phyloP scores from a whole-genome alignment of 2,113 vertebrate genomes.

The Passer montanus region DNA sequence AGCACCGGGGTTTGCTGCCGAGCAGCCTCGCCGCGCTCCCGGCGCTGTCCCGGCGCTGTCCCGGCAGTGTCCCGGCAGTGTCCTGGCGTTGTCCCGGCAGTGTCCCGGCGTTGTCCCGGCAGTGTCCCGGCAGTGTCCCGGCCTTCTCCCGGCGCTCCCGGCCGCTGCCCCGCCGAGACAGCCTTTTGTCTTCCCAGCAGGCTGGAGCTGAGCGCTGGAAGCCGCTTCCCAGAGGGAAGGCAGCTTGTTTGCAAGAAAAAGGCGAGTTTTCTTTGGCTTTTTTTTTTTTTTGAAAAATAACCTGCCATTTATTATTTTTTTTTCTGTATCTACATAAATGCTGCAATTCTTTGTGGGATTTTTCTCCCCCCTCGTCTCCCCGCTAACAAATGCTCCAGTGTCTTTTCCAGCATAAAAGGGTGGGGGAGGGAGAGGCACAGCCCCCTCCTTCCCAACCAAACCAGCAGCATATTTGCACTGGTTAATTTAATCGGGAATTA shows the following conservation, averaged over 20 bases:
- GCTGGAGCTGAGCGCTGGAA: neutral
- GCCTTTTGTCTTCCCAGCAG: constrained; percentile 39
- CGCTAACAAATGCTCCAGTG: constrained; percentile 6
- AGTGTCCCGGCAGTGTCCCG: neutral
- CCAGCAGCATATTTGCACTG: constrained; percentile 36
- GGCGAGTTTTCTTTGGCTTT: constrained; percentile 17
- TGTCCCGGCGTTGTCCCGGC: neutral
- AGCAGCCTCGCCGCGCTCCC: neutral
- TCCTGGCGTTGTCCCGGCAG: neutral
- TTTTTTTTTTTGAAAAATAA: constrained; percentile 39
- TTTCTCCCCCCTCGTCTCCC: neutral
- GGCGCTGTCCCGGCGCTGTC: neutral
- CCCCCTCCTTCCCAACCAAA: neutral
- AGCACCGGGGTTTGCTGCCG: neutral
- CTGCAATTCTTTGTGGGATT: constrained; percentile 33
- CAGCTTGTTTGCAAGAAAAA: constrained; percentile 46
- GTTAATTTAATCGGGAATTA: constrained; percentile 61
- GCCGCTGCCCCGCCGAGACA: neutral
- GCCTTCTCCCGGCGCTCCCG: neutral
- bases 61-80: neutral
- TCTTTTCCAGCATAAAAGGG: constrained; percentile 32
- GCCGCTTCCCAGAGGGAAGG: constrained; percentile 5
- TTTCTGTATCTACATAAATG: neutral
- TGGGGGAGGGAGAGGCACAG: neutral
- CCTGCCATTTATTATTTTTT: neutral